Conservation (phyloP, 2,888 invertebrate genomes). For the Nasonovia ribisnigri region DNA sequence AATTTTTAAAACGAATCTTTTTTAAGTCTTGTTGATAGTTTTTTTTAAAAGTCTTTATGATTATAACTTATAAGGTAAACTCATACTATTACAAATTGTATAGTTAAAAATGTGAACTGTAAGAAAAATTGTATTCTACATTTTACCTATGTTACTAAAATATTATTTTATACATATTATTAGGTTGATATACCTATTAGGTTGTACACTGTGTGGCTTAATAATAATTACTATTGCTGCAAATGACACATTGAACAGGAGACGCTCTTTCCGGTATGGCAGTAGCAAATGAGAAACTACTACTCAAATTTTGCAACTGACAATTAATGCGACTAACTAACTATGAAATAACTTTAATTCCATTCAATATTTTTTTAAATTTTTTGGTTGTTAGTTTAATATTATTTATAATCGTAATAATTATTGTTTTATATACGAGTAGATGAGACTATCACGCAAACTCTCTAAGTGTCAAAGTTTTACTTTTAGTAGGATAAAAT, state of each 20-base stretch:
- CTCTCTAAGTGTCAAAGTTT: too few species aligned
- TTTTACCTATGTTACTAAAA: background rate
- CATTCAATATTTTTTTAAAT: background rate
- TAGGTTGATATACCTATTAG: too few species aligned
- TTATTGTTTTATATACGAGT: background rate
- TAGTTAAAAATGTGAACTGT: background rate
- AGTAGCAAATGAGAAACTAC: background rate
- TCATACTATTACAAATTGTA: too few species aligned
- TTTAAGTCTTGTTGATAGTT: background rate
- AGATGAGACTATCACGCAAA: too few species aligned
- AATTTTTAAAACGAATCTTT: background rate
- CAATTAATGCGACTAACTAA: background rate
- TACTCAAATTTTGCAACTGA: background rate
- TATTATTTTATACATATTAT: background rate
- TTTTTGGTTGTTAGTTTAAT: background rate
- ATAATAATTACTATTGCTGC: background rate
- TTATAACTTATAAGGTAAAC: background rate
- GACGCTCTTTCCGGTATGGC: background rate
- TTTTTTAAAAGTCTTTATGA: background rate
- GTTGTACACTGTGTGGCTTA: background rate
- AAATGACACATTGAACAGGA: background rate
- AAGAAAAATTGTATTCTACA: background rate
- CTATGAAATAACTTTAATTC: background rate
- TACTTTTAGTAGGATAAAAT: too few species aligned
- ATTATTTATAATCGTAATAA: background rate